Evolutionary conservation across 1,140 invertebrate species (phyloP), one percentile per base, ranked within the genome.

Genomic region (Neuroterus valhalla): DNA sequence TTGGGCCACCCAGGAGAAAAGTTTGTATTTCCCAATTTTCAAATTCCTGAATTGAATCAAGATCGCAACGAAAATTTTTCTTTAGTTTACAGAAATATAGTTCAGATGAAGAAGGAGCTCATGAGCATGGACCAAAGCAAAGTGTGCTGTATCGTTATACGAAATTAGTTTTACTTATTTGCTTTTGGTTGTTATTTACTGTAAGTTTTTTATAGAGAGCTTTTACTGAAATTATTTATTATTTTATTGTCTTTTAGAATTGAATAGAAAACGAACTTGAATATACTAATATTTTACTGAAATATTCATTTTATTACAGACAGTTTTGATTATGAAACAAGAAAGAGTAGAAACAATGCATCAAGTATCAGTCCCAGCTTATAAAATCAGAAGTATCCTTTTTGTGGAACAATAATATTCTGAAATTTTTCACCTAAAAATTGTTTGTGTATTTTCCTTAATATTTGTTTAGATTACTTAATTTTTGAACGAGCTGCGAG

Each of bases 271-370:
- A 8, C 31, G 10, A 38, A 38, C 4, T 10, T 38, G 6, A 38
- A 38, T 8, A 21, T 19, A 10, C 6, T 67, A 26, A 26, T 43
- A 43, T 38, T 46, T 46, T 42, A 55, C 43, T 8, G 4, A 19
- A 72, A 44, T 44, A 19, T 74, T 17, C 10, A 11, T 67, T 72
- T 43, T 78, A 66, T 94, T 93, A 72, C 92, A 94, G 72, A 81
- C 91, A n/a, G 90, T 93, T n/a, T 90, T 95, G 67, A 92, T 94
- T 88, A 89, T 91, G 48, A 94, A 93, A 78, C 92, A 91, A 71
- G 94, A 94, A 76, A 93, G 91, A 80, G 89, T 92, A n/a, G 88
- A 91, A 52, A 84, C 90, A 8, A 86, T 90, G 55, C 92, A 92
- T 81, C 93, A 93, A 78, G 89, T 94, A 6, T 93, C 92, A 21